phyloP scores from a whole-genome alignment of 2,888 invertebrate genomes.

The Strigamia maritima region DNA sequence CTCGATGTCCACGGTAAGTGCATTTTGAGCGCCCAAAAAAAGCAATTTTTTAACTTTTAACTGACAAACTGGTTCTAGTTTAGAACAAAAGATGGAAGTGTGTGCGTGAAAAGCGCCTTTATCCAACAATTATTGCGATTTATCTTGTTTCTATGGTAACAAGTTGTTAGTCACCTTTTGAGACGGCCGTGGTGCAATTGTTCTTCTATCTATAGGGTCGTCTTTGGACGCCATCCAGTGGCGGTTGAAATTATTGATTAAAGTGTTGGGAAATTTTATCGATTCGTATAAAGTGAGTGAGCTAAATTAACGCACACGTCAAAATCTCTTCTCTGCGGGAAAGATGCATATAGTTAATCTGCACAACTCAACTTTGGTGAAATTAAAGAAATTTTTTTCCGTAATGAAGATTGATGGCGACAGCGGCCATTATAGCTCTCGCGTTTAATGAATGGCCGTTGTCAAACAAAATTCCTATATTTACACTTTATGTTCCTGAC shows the following conservation, averaged over 20 bases:
- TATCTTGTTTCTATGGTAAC: neutral
- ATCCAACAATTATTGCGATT: neutral
- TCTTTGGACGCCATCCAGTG: neutral
- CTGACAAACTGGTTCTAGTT: neutral
- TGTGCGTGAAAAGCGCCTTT: too few species aligned
- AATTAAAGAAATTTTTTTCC: neutral
- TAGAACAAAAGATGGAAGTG: neutral
- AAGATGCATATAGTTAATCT: neutral
- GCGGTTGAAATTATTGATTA: neutral
- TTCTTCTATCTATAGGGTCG: neutral
- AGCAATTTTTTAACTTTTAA: too few species aligned
- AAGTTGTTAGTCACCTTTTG: neutral
- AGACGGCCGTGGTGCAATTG: neutral
- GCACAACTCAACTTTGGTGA: neutral
- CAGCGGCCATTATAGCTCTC: neutral
- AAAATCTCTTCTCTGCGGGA: neutral
- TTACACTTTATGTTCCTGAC: too few species aligned
- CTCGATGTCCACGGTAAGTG: conserved; percentile 41
- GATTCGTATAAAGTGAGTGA: neutral
- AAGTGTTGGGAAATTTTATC: neutral
- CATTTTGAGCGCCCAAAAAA: too few species aligned
- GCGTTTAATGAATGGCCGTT: neutral
- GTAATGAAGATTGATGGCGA: neutral
- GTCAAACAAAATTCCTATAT: too few species aligned
- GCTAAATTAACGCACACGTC: neutral